These are phyloP conservation scores for Hirundichthys speculiger DNA, from an alignment of 2,113 vertebrate genomes.

Conservation along the genomic window DNA sequence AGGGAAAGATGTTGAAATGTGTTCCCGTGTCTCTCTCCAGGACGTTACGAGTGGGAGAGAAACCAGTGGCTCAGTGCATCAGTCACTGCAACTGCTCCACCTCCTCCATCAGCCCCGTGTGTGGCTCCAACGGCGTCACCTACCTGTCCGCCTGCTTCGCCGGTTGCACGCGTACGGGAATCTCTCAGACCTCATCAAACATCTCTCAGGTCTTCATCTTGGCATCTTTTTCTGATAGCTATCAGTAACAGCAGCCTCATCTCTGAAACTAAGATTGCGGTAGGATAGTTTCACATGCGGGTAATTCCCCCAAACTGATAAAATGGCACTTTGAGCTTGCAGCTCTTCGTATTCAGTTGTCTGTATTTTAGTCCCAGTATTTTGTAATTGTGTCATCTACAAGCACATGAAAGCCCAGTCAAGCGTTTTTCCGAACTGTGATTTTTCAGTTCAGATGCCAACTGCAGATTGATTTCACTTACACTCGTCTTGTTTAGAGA, in stretches of 20 bases:
- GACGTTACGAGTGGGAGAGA: conserved; percentile 83
- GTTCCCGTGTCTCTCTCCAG: conserved; percentile 69
- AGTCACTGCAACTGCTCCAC: conserved; percentile 94
- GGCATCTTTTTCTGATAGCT: not conserved
- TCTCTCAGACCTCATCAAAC: not conserved
- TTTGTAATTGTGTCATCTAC: too few relatives aligned
- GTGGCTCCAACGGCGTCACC: conserved; percentile 91
- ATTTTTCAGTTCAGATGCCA: too few relatives aligned
- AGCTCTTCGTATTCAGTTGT: too few relatives aligned
- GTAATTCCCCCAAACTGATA: not conserved
- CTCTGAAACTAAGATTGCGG: not conserved
- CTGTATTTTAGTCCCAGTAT: too few relatives aligned
- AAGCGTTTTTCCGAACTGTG: too few relatives aligned
- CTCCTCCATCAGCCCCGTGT: conserved; percentile 94
- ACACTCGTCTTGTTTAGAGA: too few relatives aligned
- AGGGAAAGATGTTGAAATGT: not conserved
- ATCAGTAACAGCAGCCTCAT: not conserved
- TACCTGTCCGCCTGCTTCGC: conserved; percentile 98
- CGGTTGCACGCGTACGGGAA: conserved; percentile 87
- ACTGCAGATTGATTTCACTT: too few relatives aligned
- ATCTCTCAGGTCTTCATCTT: conserved; percentile 57
- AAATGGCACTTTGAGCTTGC: not conserved
- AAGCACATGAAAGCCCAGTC: too few relatives aligned
- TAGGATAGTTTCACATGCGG: not conserved
- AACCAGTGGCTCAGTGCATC: conserved; percentile 89